phyloP scores from a whole-genome alignment of 2,888 invertebrate species.

The Drosophila niveifrons region DNA sequence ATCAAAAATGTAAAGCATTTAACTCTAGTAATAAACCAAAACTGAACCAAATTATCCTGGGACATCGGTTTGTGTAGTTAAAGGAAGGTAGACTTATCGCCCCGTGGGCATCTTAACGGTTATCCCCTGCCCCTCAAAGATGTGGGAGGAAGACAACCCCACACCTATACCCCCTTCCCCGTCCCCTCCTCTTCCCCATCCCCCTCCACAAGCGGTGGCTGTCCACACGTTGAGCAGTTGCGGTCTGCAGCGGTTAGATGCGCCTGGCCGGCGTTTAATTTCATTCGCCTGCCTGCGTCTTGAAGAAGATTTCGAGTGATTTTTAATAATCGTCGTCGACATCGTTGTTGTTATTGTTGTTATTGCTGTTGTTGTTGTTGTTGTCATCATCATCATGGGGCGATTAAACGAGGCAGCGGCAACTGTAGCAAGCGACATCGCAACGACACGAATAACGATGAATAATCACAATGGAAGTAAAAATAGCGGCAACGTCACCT shows the following conservation, averaged over 20 bases:
- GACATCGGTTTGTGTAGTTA: neutral
- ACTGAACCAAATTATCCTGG: slow-evolving; percentile 28
- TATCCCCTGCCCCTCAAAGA: neutral
- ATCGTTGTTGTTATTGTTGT: neutral
- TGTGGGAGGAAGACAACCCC: neutral
- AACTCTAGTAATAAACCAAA: neutral
- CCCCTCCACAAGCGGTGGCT: neutral
- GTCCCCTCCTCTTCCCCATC: neutral
- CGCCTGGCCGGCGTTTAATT: slow-evolving; percentile 72
- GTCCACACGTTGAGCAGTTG: slow-evolving; percentile 6
- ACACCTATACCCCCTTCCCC: neutral
- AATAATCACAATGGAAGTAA: slow-evolving; percentile 44
- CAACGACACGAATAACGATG: slow-evolving; percentile 38
- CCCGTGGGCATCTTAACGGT: slow-evolving; percentile 50
- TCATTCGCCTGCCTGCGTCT: slow-evolving; percentile 54
- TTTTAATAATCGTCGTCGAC: slow-evolving; percentile 68
- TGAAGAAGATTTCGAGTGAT: slow-evolving; percentile 69
- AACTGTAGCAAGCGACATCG: slow-evolving; percentile 38
- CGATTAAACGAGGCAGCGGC: slow-evolving; percentile 76
- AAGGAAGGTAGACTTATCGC: slow-evolving; percentile 37
- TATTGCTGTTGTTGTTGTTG: slow-evolving; percentile 20
- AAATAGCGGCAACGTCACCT: slow-evolving; percentile 57
- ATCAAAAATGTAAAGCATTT: neutral
- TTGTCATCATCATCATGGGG: slow-evolving; percentile 58
- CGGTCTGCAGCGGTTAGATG: slow-evolving; percentile 71